A percentile compares a stretch with the other conserved stretches of the same genome.
phyloP scores from a whole-genome alignment of 2,797 vertebrate species.

The Sorex maritimensis region DNA sequence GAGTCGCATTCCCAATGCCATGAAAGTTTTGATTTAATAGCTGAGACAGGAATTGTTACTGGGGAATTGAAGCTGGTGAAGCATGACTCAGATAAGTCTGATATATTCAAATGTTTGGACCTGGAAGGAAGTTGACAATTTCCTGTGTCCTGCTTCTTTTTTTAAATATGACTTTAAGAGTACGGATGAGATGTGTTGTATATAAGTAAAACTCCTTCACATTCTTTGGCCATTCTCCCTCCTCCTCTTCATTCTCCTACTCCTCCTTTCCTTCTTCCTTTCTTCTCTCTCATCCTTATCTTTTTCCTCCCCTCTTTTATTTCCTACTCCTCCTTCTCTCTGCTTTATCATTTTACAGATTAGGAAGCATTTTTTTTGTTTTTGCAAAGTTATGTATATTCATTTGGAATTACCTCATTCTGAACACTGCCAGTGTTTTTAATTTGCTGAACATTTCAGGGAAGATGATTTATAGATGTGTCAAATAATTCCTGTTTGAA shows the following conservation, averaged over 20 bases:
- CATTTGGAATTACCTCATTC: constrained; percentile 36
- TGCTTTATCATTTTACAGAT: constrained; percentile 2
- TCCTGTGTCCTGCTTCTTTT: not conserved
- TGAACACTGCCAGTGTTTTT: constrained; percentile 66
- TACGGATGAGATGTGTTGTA: not conserved
- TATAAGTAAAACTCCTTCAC: not conserved
- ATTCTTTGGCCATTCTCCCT: not conserved
- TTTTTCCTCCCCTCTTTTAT: not conserved
- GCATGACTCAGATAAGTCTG: not conserved
- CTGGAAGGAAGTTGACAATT: not conserved
- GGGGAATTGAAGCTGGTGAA: constrained; percentile 6
- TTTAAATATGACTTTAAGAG: not conserved
- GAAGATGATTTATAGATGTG: constrained; percentile 53
- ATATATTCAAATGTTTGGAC: not conserved
- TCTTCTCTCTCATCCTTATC: too few species aligned
- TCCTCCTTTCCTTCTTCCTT: not conserved
- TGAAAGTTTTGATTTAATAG: constrained; percentile 48
- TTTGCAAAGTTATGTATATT: constrained; percentile 29
- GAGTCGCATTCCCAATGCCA: too few species aligned
- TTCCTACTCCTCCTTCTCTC: not conserved
- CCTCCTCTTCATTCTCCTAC: not conserved
- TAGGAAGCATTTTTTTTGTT: constrained; percentile 22
- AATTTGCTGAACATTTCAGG: constrained; percentile 64
- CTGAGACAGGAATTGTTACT: not conserved
- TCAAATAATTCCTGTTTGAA: constrained; percentile 69